Base-by-base conservation (phyloP, 2,113 vertebrate genomes). In the Tenebrosternarchus preto region DNA sequence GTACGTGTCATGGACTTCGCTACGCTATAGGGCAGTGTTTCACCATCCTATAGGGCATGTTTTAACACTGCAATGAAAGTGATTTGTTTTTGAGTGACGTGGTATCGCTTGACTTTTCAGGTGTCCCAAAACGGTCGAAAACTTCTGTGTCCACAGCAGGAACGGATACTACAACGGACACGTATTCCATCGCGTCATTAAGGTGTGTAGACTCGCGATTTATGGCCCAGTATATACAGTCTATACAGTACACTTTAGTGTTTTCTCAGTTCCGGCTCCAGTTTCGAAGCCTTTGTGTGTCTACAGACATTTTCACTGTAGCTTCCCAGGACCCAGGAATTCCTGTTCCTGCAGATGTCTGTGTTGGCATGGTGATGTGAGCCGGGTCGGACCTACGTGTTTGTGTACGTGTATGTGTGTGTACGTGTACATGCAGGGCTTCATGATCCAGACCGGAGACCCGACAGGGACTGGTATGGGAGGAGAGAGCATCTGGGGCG, bases 401-500 rank as follows among this genome's bases (percentile, higher is more conserved):
- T 9, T 64, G 0, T 50, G 1, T 76, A 0, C 74, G 0, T 43
- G 11, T 43, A n/a, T n/a, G n/a, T 43, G 39, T 43, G 39, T 43
- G 36, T 36, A 36, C 7, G 39, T 64, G 0, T 53, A 1, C 76
- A 0, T 76, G 0, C 86, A 99, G 97, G 96, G 98, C 53, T 99
- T 99, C 85, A 99, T 98, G 98, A 98, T 98, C 86, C 98, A 99
- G 88, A 99, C 97, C 0, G 97, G 98, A 78, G 98, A 99, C 87
- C 98, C 98, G 81, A 99, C 97, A 11, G 98, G 98, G 9, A 99
- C 97, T 19, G 98, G 98, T 64, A 99, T 99, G 97, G 97, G 97
- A 73, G 92, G 98, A 73, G 98, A 99, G 93, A 99, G 98, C 89
- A 99, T 99, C 86, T 99, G 97, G 97, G 96, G 96, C 77, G 96